phyloP scores from a whole-genome alignment of 2,888 invertebrate species.

The Odontothrips loti region DNA sequence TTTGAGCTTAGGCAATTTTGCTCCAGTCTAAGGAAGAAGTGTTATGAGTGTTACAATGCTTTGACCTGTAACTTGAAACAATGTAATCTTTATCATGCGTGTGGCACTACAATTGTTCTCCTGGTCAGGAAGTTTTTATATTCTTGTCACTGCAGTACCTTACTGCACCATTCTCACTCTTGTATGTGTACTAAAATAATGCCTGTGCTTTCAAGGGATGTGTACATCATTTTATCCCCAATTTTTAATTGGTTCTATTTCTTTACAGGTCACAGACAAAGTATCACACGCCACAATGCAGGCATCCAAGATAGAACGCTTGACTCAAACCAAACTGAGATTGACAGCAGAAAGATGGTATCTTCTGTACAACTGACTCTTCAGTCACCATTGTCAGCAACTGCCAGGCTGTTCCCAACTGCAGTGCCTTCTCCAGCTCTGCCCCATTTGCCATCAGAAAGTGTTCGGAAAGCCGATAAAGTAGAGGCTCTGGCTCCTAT shows the following conservation, averaged over 20 bases:
- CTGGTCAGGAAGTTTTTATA: background rate
- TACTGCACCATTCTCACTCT: background rate
- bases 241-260: background rate
- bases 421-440: background rate
- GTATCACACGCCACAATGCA: background rate
- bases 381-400: constrained; percentile 50
- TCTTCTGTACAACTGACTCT: constrained; percentile 59
- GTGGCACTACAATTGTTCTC: background rate
- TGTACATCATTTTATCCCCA: background rate
- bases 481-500: background rate
- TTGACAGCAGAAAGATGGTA: constrained; percentile 48
- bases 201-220: background rate
- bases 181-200: background rate
- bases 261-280: background rate
- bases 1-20: too few relatives aligned
- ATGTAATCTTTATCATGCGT: background rate
- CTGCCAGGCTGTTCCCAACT: constrained; percentile 45
- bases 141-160: background rate
- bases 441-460: background rate
- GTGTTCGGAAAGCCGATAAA: background rate
- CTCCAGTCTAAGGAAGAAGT: background rate
- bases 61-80: background rate
- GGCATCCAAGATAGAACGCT: background rate
- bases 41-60: background rate
- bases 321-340: background rate